Evolutionary conservation across 1,140 invertebrate genomes (phyloP).

Genomic region (Sarcophaga bullata): DNA sequence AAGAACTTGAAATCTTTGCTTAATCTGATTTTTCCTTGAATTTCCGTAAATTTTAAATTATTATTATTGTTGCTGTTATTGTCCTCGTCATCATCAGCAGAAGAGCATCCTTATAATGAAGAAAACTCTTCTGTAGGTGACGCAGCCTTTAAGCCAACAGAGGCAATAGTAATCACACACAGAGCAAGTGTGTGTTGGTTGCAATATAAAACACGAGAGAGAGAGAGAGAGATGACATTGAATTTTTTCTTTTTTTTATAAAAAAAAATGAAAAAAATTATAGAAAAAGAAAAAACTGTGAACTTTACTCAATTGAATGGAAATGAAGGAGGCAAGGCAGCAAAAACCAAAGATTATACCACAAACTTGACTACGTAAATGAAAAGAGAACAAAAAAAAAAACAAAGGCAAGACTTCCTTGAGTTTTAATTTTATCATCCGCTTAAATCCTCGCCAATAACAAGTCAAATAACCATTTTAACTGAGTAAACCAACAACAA

Average conservation of each 20-base stretch:
- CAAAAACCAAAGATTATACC: background rate
- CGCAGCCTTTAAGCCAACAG: background rate
- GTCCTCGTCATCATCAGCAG: constrained; percentile 13
- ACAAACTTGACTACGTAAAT: too few species aligned
- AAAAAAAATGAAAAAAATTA: too few species aligned
- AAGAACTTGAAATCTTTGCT: constrained; percentile 16
- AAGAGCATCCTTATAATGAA: background rate
- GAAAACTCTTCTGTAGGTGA: background rate
- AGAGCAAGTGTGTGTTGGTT: background rate
- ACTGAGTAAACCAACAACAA: too few species aligned
- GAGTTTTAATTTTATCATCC: constrained; percentile 23
- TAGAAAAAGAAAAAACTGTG: background rate
- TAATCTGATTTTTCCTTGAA: constrained; percentile 10
- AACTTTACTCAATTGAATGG: background rate
- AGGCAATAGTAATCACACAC: background rate
- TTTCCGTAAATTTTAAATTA: constrained; percentile 18
- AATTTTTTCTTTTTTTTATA: background rate
- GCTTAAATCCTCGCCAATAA: background rate
- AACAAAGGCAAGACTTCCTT: background rate
- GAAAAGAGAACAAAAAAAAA: too few species aligned
- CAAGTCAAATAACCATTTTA: too few species aligned
- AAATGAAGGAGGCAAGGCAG: background rate
- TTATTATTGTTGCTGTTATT: constrained; percentile 27
- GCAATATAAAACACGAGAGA: background rate
- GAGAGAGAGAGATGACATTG: constrained; percentile 9